Evolutionary conservation across 1,140 invertebrate genomes (phyloP), one percentile per base, ranked within the genome.

Genomic region (Spodoptera litura): DNA sequence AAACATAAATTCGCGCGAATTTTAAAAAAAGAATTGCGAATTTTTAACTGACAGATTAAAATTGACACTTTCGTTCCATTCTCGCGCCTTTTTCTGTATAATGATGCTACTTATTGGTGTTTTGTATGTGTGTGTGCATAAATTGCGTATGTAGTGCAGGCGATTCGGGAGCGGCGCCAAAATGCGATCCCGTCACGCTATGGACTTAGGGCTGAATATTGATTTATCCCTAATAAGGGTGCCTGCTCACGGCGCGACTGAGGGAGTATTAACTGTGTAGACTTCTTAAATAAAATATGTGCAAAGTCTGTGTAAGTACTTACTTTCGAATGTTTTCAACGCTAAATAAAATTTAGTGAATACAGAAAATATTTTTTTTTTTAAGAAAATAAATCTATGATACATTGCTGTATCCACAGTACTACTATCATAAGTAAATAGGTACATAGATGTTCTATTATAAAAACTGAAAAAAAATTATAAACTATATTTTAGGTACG

Each of bases 191-290:
- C 62, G 72, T 70, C 76, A 79, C 64, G 62, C 62, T 31, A 53
- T 58, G 64, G 70, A 82, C 81, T 81, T 72, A 81, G 84, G 81
- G 82, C 85, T 84, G 86, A 89, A 88, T 89, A 89, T 89, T 88
- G 88, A 89, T 89, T 89, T 81, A 85, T 84, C 68, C 81, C 83
- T 81, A 81, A 86, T 83, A 79, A 88, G 82, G 86, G 82, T 78
- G 55, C 56, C 73, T 38, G 27, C 27, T 71, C 13, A 38, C 68
- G 27, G 51, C 55, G 20, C 66, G 49, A 13, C 15, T 20, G 66
- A 55, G 12, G 27, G 0, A 38, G n/a, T 77, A 10, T 25, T 20
- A 13, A 15, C 15, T 2, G 31, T 31, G 31, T 5, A 8, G 38
- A 44, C 38, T 44, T 44, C 6, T 4, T 44, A 6, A 44, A 44